Conservation (phyloP, 2,888 invertebrate genomes). For the Sthenelais limicola region DNA sequence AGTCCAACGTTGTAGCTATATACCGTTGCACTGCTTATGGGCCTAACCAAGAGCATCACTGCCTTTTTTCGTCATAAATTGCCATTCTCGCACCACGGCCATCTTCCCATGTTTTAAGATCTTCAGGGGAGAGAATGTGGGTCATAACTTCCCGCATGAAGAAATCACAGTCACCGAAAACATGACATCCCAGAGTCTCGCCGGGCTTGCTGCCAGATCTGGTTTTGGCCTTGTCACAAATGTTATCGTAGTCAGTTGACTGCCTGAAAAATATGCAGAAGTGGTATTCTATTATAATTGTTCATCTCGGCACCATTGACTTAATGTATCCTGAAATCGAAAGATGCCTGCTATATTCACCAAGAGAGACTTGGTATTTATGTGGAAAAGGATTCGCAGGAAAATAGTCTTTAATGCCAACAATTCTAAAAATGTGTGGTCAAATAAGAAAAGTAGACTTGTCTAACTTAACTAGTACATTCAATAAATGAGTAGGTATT, state of each 20-base stretch:
- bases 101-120: constrained; percentile 55
- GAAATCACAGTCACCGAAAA: constrained; percentile 64
- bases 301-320: too few relatives aligned
- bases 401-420: too few relatives aligned
- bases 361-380: too few relatives aligned
- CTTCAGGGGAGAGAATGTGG: constrained; percentile 49
- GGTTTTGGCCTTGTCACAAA: constrained; percentile 21
- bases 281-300: background rate
- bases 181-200: constrained; percentile 52
- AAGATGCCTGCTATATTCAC: background rate
- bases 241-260: constrained; percentile 37
- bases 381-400: too few relatives aligned
- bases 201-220: constrained; percentile 42
- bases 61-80: constrained; percentile 50
- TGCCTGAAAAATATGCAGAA: constrained; percentile 32
- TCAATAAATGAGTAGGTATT: too few relatives aligned
- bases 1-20: too few relatives aligned
- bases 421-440: too few relatives aligned
- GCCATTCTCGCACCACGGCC: constrained; percentile 53
- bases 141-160: constrained; percentile 59
- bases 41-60: too few relatives aligned
- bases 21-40: too few relatives aligned
- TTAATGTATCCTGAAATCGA: too few relatives aligned
- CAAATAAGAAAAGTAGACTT: background rate
- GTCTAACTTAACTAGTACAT: too few relatives aligned